Evolutionary conservation across 2,113 vertebrate species (phyloP).

Genomic region (Sebastes fasciatus): DNA sequence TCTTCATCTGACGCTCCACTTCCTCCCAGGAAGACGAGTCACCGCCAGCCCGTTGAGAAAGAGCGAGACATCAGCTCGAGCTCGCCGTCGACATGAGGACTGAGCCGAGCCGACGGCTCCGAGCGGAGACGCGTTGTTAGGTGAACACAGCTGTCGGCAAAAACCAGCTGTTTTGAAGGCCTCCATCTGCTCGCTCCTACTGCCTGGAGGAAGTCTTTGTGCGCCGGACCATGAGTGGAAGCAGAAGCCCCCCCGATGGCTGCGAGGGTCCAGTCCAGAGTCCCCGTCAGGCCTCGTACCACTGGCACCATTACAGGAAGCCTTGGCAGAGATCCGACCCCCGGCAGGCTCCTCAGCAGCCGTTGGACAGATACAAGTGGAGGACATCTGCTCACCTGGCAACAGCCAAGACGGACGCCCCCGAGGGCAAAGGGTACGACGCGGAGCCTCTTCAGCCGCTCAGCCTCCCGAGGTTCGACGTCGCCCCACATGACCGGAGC

Average conservation of each 20-base stretch:
- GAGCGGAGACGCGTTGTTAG: neutral
- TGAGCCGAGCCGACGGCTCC: neutral
- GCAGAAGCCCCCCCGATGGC: constrained; percentile 7
- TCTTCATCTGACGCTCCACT: constrained; percentile 58
- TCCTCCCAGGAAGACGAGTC: constrained; percentile 78
- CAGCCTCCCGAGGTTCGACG: constrained; percentile 39
- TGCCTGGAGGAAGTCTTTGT: constrained; percentile 2
- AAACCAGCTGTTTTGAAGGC: constrained; percentile 8
- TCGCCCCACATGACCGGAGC: neutral
- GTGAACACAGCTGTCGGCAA: neutral
- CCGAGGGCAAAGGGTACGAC: neutral
- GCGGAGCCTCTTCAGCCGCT: constrained; percentile 2
- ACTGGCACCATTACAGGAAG: constrained; percentile 51
- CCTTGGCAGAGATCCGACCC: constrained; percentile 42
- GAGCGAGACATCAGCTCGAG: neutral
- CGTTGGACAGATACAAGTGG: constrained; percentile 63
- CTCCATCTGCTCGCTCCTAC: constrained; percentile 16
- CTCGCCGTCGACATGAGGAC: constrained; percentile 13
- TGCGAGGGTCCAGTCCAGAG: neutral
- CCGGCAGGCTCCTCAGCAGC: constrained; percentile 31
- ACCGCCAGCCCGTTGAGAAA: constrained; percentile 44
- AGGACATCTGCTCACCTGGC: constrained; percentile 28
- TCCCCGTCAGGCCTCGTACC: neutral
- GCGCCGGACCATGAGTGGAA: constrained; percentile 64
- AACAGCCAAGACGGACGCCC: neutral